These are phyloP conservation scores for Folsomia candida DNA, from an alignment of 2,888 invertebrate genomes.

Conservation along the genomic window DNA sequence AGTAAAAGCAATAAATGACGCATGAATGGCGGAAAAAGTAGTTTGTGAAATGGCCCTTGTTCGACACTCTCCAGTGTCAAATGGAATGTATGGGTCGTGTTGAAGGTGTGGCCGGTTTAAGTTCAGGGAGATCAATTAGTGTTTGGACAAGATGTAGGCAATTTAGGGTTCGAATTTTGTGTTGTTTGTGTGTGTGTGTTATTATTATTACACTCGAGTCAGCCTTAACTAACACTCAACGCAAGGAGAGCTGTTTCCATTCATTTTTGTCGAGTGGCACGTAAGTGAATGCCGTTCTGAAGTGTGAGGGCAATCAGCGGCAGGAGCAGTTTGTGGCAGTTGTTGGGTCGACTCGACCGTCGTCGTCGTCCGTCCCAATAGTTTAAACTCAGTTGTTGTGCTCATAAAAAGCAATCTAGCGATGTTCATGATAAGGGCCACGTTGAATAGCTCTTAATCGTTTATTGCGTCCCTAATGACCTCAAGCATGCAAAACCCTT, in stretches of 20 bases:
- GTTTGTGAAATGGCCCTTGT: not conserved
- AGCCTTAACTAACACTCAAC: not conserved
- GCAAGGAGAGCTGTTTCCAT: not conserved
- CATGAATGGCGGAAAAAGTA: not conserved
- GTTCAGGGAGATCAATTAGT: constrained; percentile 42
- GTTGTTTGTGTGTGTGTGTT: not conserved
- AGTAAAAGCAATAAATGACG: not conserved
- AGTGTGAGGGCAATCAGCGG: constrained; percentile 19
- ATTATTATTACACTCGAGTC: constrained; percentile 3
- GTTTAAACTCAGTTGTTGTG: constrained; percentile 33
- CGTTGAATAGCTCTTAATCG: constrained; percentile 50
- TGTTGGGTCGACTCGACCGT: constrained; percentile 14
- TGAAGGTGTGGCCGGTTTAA: constrained; percentile 20
- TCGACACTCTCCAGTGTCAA: constrained; percentile 13
- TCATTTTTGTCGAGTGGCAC: not conserved
- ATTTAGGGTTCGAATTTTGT: constrained; percentile 23
- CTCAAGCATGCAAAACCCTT: constrained; percentile 46
- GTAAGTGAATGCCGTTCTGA: not conserved
- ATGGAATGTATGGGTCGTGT: constrained; percentile 16
- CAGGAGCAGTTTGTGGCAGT: constrained; percentile 14
- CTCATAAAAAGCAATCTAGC: constrained; percentile 41
- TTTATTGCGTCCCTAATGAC: constrained; percentile 50
- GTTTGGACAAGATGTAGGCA: constrained; percentile 37
- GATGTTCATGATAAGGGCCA: constrained; percentile 47
- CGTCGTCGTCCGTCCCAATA: constrained; percentile 18